Conservation (phyloP, 2,113 vertebrate genomes). For the Noctilio leporinus region DNA sequence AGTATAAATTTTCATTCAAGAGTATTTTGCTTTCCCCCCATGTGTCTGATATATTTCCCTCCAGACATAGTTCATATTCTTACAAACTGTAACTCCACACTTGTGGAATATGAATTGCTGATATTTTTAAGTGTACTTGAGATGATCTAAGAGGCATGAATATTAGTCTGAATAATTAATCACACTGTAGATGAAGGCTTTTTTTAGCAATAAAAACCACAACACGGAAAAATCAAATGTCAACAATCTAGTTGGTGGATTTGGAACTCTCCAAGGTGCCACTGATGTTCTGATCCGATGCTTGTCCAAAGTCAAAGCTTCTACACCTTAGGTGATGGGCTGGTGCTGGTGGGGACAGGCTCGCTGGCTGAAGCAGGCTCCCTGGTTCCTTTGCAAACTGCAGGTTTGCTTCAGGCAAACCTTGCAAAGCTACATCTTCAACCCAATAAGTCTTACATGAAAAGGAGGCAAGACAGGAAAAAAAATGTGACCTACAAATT, state of each 20-base stretch:
- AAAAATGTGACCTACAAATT: background rate
- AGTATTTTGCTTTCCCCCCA: background rate
- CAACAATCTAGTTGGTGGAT: background rate
- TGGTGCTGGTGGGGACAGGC: background rate
- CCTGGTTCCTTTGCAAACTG: background rate
- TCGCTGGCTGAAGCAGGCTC: background rate
- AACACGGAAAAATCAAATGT: background rate
- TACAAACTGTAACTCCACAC: background rate
- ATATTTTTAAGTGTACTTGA: background rate
- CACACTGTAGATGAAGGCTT: background rate
- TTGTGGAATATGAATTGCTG: background rate
- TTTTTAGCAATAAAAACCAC: background rate
- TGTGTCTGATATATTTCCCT: background rate
- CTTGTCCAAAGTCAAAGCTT: background rate
- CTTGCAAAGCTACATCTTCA: background rate
- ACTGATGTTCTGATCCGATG: background rate
- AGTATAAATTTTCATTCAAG: constrained; percentile 14
- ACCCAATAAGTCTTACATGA: background rate
- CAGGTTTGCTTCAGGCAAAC: background rate
- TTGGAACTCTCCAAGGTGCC: background rate
- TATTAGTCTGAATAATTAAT: background rate
- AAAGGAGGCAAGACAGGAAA: background rate
- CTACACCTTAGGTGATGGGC: background rate
- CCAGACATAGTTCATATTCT: background rate
- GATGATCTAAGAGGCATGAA: background rate